Evolutionary conservation across 37 sponge, comb jelly and placozoan genomes (phyloP), one percentile per base, ranked within the genome.

Genomic region (Eunapius fragilis): DNA sequence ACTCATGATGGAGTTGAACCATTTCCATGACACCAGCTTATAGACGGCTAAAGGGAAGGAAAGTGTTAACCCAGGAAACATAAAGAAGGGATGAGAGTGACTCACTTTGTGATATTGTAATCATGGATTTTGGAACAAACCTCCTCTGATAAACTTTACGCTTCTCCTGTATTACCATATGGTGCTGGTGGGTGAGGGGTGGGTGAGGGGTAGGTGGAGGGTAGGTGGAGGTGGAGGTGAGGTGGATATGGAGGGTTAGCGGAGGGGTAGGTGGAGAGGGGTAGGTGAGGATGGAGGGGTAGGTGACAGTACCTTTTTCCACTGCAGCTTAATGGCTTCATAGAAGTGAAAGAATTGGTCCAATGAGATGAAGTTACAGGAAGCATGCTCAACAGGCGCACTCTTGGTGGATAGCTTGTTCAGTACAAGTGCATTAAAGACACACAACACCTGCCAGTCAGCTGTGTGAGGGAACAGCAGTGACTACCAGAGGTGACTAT

Each of bases 261-360:
- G 58, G 58, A 19, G 58, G 58, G 22, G 14, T 58, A 58, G 58
- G 58, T 13, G 22, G 22, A 19, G 58, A 19, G 19, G 14, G 0
- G 1, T 58, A 19, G 7, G 58, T 4, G 58, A 2, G 22, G 0
- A 58, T 11, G 58, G 58, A 2, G 22, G 58, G 58, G 14, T 10
- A 58, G 4, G 9, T 9, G 47, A 9, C 47, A 68, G 69, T 71
- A 94, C 94, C 86, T 85, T 68, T 37, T 85, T 81, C 96, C 96
- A 95, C 25, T 74, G 87, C 38, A 90, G 71, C 68, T 85, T 49
- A 13, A 76, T 75, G 31, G 87, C 74, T 22, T 95, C 91, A 81
- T 95, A 95, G 72, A 95, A 92, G 49, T 71, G 26, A 25, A 75
- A 84, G 81, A 95, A 95, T 68, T 92, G 89, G 0, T 89, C 75